Base-by-base conservation (phyloP, 1,140 invertebrate species). In the Popillia japonica region DNA sequence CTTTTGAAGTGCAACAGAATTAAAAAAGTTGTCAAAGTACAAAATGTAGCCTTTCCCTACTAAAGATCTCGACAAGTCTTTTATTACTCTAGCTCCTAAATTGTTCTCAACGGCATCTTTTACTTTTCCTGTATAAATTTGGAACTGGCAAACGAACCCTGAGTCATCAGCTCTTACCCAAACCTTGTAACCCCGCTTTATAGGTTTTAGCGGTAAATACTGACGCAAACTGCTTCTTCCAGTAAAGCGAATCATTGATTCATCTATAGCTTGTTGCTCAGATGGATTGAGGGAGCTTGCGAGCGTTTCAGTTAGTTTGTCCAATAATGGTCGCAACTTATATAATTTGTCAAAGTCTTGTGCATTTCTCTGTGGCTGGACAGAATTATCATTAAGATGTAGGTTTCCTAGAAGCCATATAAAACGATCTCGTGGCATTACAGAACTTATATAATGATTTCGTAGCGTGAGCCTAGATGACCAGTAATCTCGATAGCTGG, bases 201-300 rank as follows among this genome's bases (percentile, higher is more conserved):
- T 86, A 23, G 87, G 87, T 83, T 89, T 88, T 78, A 82, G 83
- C 75, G 86, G 87, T 61, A 86, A 82, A 81, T 88, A 89, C 79
- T 88, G 86, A 81, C 86, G 85, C 77, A 88, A 81, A 17, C 79
- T 79, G 79, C 79, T 84, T 75, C 83, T 82, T 75, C 83, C 84
- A 82, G 87, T 86, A 79, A 85, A 86, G 78, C 82, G 83, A 72
- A 87, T 82, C 83, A 87, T 86, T 34, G 27, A 34, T 34, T 34
- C 27, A 82, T 87, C 85, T 75, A 86, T 73, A 11, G 68, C 8
- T 41, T 75, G 76, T 34, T 79, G 23, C 72, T 75, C 64, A 34
- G 27, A 34, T 34, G 27, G 27, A 34, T 34, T 34, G 27, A 34
- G 27, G 27, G 27, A 34, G 27, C 27, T 34, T 34, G 27, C 27